Evolutionary conservation across 23 tunicate genomes (phyloP).

Genomic region (Styela clava): DNA sequence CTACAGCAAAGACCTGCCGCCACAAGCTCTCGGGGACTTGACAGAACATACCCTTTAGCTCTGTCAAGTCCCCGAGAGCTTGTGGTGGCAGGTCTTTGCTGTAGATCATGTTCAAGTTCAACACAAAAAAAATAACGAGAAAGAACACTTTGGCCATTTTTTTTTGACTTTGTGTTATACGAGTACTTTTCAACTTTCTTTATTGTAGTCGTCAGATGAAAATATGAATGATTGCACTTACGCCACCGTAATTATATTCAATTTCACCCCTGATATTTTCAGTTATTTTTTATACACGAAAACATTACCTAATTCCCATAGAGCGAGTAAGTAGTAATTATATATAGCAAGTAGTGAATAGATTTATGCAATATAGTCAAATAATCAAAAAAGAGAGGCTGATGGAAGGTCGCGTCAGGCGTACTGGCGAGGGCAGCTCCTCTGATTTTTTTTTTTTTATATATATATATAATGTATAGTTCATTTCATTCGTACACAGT

Average conservation of each 20-base stretch:
- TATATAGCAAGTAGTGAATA: no score
- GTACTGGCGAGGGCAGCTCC: not conserved
- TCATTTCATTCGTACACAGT: no score
- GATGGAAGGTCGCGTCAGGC: not conserved
- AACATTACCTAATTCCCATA: no score
- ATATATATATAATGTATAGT: no score
- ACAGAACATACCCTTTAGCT: not conserved
- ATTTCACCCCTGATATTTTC: no score
- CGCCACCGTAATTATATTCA: no score
- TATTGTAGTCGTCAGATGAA: not conserved
- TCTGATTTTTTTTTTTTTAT: no score
- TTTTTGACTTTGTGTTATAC: not conserved
- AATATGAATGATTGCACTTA: no score
- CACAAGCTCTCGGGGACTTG: not conserved
- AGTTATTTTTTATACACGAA: no score
- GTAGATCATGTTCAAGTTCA: not conserved
- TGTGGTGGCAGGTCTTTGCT: not conserved
- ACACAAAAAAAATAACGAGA: not conserved
- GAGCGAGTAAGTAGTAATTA: no score
- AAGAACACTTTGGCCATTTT: not conserved
- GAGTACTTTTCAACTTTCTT: no score
- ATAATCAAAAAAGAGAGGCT: not conserved
- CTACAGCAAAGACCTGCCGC: not conserved
- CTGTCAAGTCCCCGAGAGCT: not conserved
- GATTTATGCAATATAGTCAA: no score